A percentile compares a stretch with the other conserved stretches of the same genome.
These are phyloP conservation scores for Pyrochroa serraticornis DNA, from an alignment of 2,888 invertebrate genomes.

Conservation along the genomic window DNA sequence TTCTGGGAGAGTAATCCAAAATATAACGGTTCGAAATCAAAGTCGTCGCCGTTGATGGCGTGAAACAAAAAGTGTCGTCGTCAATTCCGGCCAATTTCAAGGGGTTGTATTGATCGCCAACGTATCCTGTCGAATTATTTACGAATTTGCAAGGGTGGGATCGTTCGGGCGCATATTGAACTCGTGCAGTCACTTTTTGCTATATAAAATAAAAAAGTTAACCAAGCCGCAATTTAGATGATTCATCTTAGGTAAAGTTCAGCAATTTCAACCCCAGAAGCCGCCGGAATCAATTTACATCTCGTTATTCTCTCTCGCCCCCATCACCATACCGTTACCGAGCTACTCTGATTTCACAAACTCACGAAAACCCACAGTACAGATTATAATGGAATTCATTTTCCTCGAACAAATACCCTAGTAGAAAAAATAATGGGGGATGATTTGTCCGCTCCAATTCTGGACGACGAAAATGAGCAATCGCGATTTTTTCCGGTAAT, in stretches of 20 bases:
- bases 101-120: no score
- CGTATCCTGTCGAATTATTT: conserved; percentile 6
- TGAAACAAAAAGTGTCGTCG: no score
- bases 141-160: conserved; percentile 10
- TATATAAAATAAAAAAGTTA: conserved; percentile 45
- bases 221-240: conserved; percentile 54
- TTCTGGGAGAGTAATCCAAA: no score
- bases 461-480: neutral
- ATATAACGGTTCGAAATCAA: no score
- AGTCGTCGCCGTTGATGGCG: no score
- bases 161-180: conserved; percentile 2
- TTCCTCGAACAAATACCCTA: conserved; percentile 29
- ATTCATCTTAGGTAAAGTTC: conserved; percentile 57
- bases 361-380: conserved; percentile 30
- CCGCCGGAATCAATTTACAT: conserved; percentile 58
- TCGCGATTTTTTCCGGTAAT: neutral
- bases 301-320: conserved; percentile 53
- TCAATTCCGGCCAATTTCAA: no score
- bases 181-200: conserved; percentile 19
- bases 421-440: conserved; percentile 24
- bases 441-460: conserved; percentile 32
- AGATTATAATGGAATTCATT: conserved; percentile 33
- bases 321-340: conserved; percentile 31
- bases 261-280: conserved; percentile 55
- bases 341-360: conserved; percentile 35